Base-by-base conservation (phyloP, 1,140 invertebrate species). In the Druon quercuslanigerum region DNA sequence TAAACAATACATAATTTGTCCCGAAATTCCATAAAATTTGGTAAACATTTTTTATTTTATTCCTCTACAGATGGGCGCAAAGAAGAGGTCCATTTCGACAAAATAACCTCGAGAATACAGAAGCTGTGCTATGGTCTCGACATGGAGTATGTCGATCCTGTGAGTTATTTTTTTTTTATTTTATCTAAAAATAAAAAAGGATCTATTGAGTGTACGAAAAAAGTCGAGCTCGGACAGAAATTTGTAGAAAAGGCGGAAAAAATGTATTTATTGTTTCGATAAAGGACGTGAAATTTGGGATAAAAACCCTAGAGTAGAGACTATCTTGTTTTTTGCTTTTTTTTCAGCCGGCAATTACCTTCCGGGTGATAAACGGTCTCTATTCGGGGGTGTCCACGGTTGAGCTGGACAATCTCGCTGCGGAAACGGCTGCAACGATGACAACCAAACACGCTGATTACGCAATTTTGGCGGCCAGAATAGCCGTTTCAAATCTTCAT, bases 361-460 rank as follows among this genome's bases (percentile, higher is more conserved):
- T 96, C 33, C 96, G 96, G 92, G 96, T 99, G 0, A 98, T 99
- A 57, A 96, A 93, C 92, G 98, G 98, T 0, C 92, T 99, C 6
- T 99, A 99, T 89, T 95, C 96, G 81, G 98, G 98, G 12, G 98
- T 99, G 3, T 98, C 97, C 20, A 99, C 99, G 4, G 95, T 98
- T 0, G 98, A 99, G 89, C 91, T 99, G 82, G 99, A 99, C 91
- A 99, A 99, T 91, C 92, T 99, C 75, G 98, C 98, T 73, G 98
- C 98, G 1, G 98, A 99, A 92, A 99, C 96, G 78, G 96, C 97
- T 54, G 98, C 98, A 17, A 97, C 96, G 20, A 97, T 99, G 96
- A 99, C 98, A 0, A 98, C 96, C 8, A 95, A 96, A 86, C 98
- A 99, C 93, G 97, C 98, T 0, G 98, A 99, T 92, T 99, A 99